phyloP scores from a whole-genome alignment of 2,113 vertebrate species.

The Chlorodrepanis virens region DNA sequence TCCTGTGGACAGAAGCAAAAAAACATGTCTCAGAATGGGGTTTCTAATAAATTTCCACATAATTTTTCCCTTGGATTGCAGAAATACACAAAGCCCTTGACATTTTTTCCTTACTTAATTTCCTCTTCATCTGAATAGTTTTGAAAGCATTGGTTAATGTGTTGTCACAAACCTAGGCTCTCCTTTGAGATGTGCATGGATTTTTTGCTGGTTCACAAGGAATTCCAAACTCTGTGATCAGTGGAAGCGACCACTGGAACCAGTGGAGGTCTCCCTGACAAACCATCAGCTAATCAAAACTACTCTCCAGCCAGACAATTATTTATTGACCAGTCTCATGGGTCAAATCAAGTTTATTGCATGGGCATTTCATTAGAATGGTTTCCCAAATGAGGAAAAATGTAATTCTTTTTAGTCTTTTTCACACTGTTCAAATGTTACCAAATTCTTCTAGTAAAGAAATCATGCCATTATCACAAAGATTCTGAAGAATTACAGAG shows the following conservation, averaged over 20 bases:
- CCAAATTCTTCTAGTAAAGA: not conserved
- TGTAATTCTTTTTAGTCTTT: not conserved
- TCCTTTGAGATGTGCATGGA: not conserved
- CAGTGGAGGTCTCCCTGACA: rapidly evolving
- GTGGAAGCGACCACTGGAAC: not conserved
- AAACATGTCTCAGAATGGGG: not conserved
- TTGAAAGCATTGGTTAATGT: not conserved
- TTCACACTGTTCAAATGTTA: not conserved
- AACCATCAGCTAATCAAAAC: not conserved
- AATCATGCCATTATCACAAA: not conserved
- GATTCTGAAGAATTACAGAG: not conserved
- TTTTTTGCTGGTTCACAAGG: not conserved
- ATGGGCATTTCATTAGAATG: not conserved
- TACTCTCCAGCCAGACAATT: not conserved
- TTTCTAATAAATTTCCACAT: not conserved
- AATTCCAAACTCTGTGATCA: not conserved
- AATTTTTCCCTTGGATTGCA: not conserved
- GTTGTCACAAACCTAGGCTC: not conserved
- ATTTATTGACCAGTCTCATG: not conserved
- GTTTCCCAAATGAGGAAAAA: not conserved
- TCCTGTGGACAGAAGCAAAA: not conserved
- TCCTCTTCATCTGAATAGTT: not conserved
- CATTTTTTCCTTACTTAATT: not conserved
- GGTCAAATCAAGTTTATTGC: not conserved
- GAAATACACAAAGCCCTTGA: not conserved